phyloP scores from a whole-genome alignment of 1,140 invertebrate species.

The Diabrotica virgifera region DNA sequence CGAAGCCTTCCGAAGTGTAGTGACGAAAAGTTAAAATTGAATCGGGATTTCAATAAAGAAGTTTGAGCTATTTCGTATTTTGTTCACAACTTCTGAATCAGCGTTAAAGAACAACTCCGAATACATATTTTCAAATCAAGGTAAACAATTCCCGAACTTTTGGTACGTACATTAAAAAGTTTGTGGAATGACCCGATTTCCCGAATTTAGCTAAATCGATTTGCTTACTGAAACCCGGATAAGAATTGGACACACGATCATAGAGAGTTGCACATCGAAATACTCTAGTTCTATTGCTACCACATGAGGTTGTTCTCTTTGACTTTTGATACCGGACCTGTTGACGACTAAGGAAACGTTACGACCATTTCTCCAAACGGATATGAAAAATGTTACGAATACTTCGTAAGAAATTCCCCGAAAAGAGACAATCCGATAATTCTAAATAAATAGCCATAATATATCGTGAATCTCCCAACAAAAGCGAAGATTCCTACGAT shows the following conservation, averaged over 20 bases:
- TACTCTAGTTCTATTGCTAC: too few relatives aligned
- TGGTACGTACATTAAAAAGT: neutral
- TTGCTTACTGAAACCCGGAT: neutral
- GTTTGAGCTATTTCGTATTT: neutral
- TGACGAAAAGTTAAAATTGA: neutral
- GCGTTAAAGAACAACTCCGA: neutral
- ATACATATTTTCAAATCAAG: neutral
- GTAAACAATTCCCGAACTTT: slow-evolving; percentile 1
- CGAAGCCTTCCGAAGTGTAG: too few relatives aligned
- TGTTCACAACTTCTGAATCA: neutral
- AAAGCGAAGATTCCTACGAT: too few relatives aligned
- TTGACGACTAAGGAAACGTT: too few relatives aligned
- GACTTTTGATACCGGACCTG: too few relatives aligned
- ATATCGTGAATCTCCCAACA: too few relatives aligned
- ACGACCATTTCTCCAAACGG: too few relatives aligned
- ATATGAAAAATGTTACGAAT: too few relatives aligned
- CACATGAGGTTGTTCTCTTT: too few relatives aligned
- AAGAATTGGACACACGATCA: slow-evolving; percentile 1
- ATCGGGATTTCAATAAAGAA: neutral
- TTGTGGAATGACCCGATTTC: neutral
- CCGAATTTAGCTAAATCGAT: slow-evolving; percentile 2
- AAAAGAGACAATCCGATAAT: too few relatives aligned
- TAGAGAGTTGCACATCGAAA: neutral
- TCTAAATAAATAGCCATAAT: too few relatives aligned
- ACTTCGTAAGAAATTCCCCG: too few relatives aligned